These are phyloP conservation scores for Hydrozoanthus tunicans DNA, from an alignment of 64 coral and sea anemone species.

Conservation along the genomic window DNA sequence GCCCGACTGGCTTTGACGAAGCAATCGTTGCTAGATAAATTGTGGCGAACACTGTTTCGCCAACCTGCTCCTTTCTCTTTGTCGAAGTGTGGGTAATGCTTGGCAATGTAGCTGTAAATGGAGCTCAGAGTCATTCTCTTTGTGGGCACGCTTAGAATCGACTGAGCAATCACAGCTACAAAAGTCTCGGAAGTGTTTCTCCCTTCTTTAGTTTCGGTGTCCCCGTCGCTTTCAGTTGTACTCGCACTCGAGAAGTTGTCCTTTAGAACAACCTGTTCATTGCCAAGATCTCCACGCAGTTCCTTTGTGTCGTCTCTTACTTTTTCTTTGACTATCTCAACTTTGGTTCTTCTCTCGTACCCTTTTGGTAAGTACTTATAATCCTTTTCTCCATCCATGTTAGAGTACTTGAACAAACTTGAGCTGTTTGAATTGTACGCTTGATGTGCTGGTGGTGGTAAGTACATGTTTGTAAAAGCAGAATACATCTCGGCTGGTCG, in stretches of 20 bases:
- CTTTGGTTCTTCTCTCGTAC: conserved; percentile 61
- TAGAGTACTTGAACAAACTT: conserved; percentile 59
- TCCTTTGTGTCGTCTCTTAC: conserved; percentile 38
- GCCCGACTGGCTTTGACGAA: conserved; percentile 58
- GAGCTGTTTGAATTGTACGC: conserved; percentile 50
- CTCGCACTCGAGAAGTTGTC: conserved; percentile 23
- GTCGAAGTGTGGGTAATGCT: conserved; percentile 52
- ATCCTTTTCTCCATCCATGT: conserved; percentile 63
- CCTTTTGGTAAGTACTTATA: conserved; percentile 63
- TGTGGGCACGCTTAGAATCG: conserved; percentile 53
- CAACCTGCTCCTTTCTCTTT: conserved; percentile 58
- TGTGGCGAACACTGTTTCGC: conserved; percentile 50
- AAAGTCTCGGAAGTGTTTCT: conserved; percentile 51
- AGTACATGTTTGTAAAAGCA: conserved; percentile 59
- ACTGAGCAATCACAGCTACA: conserved; percentile 58
- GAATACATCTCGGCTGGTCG: conserved; percentile 44
- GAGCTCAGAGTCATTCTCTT: conserved; percentile 60
- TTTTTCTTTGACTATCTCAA: conserved; percentile 57
- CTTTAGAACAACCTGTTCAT: conserved; percentile 20
- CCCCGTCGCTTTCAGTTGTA: conserved; percentile 35
- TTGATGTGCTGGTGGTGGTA: conserved; percentile 51
- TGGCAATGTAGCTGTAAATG: conserved; percentile 54
- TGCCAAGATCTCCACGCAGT: background rate
- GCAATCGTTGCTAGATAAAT: conserved; percentile 53
- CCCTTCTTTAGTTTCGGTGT: conserved; percentile 36